These are phyloP conservation scores for Mystacornis crossleyi DNA, from an alignment of 2,113 vertebrate genomes.

Conservation along the genomic window DNA sequence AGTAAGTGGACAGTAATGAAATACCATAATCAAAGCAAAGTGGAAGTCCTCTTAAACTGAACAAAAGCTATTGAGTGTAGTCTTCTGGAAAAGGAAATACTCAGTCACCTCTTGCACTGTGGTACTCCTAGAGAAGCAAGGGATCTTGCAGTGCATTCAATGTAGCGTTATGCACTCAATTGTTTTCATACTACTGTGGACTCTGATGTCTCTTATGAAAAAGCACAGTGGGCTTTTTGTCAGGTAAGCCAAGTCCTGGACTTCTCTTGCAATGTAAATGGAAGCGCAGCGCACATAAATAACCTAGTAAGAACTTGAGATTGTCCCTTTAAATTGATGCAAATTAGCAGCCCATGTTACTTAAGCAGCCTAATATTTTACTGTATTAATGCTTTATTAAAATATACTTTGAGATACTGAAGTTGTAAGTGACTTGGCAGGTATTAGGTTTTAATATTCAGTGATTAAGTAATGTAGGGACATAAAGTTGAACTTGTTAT, in stretches of 20 bases:
- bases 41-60: neutral
- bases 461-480: neutral
- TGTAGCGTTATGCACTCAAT: neutral
- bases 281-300: neutral
- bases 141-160: neutral
- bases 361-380: neutral
- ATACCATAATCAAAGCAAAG: neutral
- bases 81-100: neutral
- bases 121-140: neutral
- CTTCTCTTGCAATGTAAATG: neutral
- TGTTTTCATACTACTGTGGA: neutral
- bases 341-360: neutral
- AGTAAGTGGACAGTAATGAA: neutral
- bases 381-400: neutral
- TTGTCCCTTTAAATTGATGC: neutral
- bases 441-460: neutral
- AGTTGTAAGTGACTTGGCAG: neutral
- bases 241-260: neutral
- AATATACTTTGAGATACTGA: neutral
- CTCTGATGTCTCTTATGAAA: constrained; percentile 2
- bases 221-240: neutral
- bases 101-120: neutral
- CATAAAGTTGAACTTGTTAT: neutral
- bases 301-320: neutral
- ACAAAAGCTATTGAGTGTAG: neutral